A percentile compares a stretch with the other conserved stretches of the same genome.
phyloP scores from a whole-genome alignment of 2,888 invertebrate genomes.

The Callinectes sapidus region DNA sequence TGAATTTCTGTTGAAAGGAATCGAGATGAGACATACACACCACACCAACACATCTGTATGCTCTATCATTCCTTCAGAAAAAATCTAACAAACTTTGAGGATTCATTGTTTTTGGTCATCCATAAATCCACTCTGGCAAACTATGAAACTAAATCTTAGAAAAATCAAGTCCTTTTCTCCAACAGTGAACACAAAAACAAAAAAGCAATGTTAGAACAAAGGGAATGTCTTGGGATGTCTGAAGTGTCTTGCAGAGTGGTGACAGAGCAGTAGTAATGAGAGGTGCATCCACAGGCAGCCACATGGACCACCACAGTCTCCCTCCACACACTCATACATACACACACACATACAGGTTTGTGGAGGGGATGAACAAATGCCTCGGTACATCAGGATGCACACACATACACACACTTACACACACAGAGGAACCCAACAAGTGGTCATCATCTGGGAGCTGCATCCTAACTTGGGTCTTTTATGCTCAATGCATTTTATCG shows the following conservation, averaged over 20 bases:
- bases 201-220: neutral
- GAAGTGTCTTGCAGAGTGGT: neutral
- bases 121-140: too few species aligned
- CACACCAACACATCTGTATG: too few species aligned
- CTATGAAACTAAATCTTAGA: too few species aligned
- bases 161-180: conserved; percentile 13
- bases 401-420: neutral
- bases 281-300: neutral
- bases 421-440: neutral
- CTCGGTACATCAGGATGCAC: neutral
- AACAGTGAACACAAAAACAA: conserved; percentile 20
- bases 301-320: neutral
- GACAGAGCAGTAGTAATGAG: neutral
- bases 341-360: neutral
- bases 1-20: too few species aligned
- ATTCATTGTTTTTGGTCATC: too few species aligned
- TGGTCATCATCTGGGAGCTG: neutral
- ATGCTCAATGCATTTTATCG: conserved; percentile 14
- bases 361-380: too few species aligned
- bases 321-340: neutral
- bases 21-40: too few species aligned
- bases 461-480: neutral
- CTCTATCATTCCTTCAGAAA: too few species aligned
- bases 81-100: too few species aligned
- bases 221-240: conserved; percentile 21